phyloP scores from a whole-genome alignment of 2,797 vertebrate species.

The Acanthis flammea region DNA sequence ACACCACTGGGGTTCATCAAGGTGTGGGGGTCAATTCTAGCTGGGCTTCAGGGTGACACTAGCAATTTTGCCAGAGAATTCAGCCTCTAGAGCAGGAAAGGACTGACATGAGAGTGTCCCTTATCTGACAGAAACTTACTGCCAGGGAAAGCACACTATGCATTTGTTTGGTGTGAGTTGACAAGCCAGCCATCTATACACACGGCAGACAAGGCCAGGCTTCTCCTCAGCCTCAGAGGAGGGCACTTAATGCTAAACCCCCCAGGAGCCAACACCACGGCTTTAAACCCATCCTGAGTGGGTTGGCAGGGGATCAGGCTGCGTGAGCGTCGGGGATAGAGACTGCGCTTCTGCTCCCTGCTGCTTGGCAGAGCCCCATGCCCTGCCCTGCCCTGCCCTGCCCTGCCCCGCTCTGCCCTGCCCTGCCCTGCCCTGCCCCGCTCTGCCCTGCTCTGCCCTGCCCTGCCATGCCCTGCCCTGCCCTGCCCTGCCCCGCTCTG shows the following conservation, averaged over 20 bases:
- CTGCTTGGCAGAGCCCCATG: accelerated
- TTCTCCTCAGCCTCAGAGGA: neutral
- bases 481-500: neutral
- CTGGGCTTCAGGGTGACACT: accelerated
- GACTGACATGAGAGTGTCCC: neutral
- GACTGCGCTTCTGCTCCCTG: accelerated
- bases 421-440: no score
- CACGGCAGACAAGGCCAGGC: neutral
- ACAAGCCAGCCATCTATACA: accelerated
- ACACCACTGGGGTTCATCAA: neutral
- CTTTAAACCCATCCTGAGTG: neutral
- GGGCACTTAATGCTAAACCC: neutral
- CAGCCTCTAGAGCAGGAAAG: neutral
- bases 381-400: no score
- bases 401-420: neutral
- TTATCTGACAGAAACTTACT: neutral
- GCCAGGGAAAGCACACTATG: neutral
- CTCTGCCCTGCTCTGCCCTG: neutral
- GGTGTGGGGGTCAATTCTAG: neutral
- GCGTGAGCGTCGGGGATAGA: no score
- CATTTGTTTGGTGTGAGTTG: accelerated
- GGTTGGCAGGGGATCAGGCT: neutral
- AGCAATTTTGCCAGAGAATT: neutral
- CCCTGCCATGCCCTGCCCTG: neutral
- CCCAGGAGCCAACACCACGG: accelerated